phyloP scores from a whole-genome alignment of 2,113 vertebrate genomes.

The Chlorodrepanis virens region DNA sequence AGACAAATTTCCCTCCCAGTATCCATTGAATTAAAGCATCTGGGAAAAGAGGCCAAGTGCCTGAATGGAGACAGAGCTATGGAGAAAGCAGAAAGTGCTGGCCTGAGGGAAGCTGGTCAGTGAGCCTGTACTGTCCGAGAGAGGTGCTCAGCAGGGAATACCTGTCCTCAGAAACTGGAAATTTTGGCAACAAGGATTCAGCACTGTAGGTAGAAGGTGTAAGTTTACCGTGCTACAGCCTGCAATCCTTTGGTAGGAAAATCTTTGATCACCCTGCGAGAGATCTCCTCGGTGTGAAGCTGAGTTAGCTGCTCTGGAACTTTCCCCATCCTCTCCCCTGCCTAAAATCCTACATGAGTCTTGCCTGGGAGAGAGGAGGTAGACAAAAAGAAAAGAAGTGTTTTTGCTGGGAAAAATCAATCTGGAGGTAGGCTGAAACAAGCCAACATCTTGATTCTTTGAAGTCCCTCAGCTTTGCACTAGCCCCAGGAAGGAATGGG shows the following conservation, averaged over 20 bases:
- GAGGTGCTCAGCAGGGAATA: neutral
- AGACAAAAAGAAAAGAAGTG: neutral
- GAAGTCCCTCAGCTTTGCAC: neutral
- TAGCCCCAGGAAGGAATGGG: neutral
- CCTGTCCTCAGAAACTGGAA: neutral
- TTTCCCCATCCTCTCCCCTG: neutral
- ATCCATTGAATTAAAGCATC: neutral
- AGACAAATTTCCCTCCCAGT: conserved; percentile 1
- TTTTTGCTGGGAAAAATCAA: neutral
- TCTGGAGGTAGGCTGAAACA: neutral
- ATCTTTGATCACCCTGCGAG: too few species aligned
- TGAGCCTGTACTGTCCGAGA: neutral
- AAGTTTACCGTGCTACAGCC: neutral
- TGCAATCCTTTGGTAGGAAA: neutral
- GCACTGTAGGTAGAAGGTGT: neutral
- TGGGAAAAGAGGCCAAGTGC: neutral
- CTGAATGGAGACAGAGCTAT: neutral
- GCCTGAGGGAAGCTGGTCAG: neutral
- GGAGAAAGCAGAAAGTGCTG: neutral
- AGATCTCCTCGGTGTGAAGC: neutral
- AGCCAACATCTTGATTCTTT: neutral
- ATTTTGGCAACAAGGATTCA: neutral
- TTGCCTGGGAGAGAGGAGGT: neutral
- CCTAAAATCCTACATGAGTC: neutral
- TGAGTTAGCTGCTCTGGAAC: neutral